Conservation (phyloP, 2,113 vertebrate genomes). For the Helogale parvula region DNA sequence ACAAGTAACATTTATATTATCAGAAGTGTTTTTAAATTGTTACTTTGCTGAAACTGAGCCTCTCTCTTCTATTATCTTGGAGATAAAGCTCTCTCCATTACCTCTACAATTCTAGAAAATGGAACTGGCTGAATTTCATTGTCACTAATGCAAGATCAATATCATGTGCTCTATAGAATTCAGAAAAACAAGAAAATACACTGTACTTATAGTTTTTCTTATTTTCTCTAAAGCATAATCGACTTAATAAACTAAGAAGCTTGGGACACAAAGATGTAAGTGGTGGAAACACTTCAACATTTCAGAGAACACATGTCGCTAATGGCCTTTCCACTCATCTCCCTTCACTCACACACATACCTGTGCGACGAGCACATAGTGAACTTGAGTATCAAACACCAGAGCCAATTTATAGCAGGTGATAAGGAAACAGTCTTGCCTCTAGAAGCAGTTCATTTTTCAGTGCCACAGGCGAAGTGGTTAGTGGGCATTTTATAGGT, state of each 20-base stretch:
- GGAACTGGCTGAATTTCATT: conserved; percentile 53
- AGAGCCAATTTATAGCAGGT: conserved; percentile 70
- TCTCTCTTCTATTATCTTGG: neutral
- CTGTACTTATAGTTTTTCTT: conserved; percentile 30
- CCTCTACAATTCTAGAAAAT: conserved; percentile 61
- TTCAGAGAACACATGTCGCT: conserved; percentile 63
- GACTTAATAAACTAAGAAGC: conserved; percentile 47
- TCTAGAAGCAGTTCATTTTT: conserved; percentile 67
- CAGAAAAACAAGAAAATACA: neutral
- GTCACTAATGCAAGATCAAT: conserved; percentile 64
- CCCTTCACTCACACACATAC: conserved; percentile 59
- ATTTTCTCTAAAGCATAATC: conserved; percentile 54
- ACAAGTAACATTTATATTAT: neutral
- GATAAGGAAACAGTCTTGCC: conserved; percentile 60
- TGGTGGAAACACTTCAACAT: conserved; percentile 52
- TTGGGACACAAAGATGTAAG: conserved; percentile 21
- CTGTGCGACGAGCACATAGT: neutral
- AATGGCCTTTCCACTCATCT: neutral
- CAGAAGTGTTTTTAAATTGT: neutral
- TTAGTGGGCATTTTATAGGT: conserved; percentile 74
- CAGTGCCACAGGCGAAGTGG: conserved; percentile 58
- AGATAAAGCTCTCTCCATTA: conserved; percentile 38
- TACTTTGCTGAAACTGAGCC: neutral
- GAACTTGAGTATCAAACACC: conserved; percentile 55
- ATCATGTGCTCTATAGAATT: conserved; percentile 60